Evolutionary conservation across 2,113 vertebrate species (phyloP).

Genomic region (Nerophis lumbriciformis): DNA sequence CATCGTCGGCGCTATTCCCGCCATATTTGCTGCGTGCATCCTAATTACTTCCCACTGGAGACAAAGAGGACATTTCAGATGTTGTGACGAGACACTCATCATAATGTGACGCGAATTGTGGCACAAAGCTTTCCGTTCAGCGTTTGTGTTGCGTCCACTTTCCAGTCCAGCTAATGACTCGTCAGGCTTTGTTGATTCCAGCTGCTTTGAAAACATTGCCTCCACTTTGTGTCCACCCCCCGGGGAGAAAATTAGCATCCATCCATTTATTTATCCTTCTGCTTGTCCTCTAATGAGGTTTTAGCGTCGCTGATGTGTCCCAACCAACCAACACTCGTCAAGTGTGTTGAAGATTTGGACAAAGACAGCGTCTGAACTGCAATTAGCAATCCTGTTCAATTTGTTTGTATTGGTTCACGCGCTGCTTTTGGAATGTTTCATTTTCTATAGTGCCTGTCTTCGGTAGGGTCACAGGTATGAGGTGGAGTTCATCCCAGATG

Average conservation of each 20-base stretch:
- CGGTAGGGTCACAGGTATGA: too few relatives aligned
- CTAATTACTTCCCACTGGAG: too few relatives aligned
- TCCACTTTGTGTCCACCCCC: conserved; percentile 41
- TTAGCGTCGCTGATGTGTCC: conserved; percentile 24
- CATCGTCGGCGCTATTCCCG: too few relatives aligned
- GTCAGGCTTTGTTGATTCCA: conserved; percentile 36
- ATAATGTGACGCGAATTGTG: conserved; percentile 16
- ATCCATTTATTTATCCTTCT: conserved; percentile 26
- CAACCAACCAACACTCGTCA: conserved; percentile 14
- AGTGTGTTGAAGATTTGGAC: conserved; percentile 8
- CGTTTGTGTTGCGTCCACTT: conserved; percentile 9
- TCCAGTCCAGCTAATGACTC: conserved; percentile 21
- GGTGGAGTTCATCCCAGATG: too few relatives aligned
- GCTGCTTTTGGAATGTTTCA: too few relatives aligned
- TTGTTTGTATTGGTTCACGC: neutral
- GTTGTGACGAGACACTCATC: conserved; percentile 14
- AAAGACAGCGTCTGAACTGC: neutral
- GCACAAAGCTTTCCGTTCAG: conserved; percentile 27
- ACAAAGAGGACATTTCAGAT: too few relatives aligned
- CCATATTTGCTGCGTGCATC: too few relatives aligned
- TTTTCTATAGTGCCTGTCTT: too few relatives aligned
- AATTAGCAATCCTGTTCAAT: too few relatives aligned
- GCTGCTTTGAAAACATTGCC: conserved; percentile 34
- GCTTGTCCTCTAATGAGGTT: conserved; percentile 25
- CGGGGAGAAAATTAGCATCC: conserved; percentile 27